Evolutionary conservation across 2,113 vertebrate genomes (phyloP).

Genomic region (Hepsetus odoe): DNA sequence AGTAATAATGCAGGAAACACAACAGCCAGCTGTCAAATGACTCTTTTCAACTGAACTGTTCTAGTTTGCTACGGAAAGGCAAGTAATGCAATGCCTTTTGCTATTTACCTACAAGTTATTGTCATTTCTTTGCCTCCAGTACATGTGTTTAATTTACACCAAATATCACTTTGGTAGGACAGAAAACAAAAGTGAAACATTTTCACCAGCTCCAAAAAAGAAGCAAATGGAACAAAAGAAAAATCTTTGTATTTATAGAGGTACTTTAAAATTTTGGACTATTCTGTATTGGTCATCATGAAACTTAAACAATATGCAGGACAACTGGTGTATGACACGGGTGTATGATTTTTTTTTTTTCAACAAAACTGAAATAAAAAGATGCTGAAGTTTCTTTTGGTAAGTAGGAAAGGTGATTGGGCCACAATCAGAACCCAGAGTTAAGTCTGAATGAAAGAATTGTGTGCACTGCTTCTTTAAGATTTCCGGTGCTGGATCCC

Average conservation of each 20-base stretch:
- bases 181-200: too few species aligned
- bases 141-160: neutral
- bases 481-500: slow-evolving; percentile 65
- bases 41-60: neutral
- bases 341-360: too few species aligned
- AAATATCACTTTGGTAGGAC: too few species aligned
- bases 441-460: neutral
- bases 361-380: neutral
- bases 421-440: neutral
- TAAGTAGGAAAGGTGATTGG: neutral
- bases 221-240: too few species aligned
- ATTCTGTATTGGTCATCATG: too few species aligned
- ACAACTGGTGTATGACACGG: too few species aligned
- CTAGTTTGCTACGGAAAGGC: neutral
- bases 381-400: neutral
- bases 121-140: neutral
- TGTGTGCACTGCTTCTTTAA: slow-evolving; percentile 47
- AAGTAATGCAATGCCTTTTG: neutral
- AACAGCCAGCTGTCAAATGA: neutral
- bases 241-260: too few species aligned
- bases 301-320: too few species aligned
- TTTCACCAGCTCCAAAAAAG: too few species aligned
- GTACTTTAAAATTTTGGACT: too few species aligned
- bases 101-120: too few species aligned
- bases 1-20: slow-evolving; percentile 31